Evolutionary conservation across 2,797 vertebrate species (phyloP).

Genomic region (Myotis planiceps): DNA sequence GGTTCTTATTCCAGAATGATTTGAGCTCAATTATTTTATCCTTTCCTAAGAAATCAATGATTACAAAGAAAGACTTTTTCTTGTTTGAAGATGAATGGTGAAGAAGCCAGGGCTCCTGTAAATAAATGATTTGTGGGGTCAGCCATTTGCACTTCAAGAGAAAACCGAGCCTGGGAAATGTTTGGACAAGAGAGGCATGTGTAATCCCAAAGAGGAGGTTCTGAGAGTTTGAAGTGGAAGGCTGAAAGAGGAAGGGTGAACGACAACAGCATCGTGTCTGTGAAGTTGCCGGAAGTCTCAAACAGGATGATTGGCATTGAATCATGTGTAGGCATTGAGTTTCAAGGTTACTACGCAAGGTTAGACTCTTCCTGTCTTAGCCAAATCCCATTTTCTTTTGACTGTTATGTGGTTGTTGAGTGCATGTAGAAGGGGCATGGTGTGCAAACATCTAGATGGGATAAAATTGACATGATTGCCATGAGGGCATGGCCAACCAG

Average conservation of each 20-base stretch:
- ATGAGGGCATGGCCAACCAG: neutral
- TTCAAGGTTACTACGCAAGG: neutral
- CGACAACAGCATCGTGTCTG: neutral
- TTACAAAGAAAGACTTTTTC: neutral
- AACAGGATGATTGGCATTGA: neutral
- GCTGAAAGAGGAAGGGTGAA: neutral
- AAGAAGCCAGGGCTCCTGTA: neutral
- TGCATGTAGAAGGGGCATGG: fast-evolving
- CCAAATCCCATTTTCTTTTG: neutral
- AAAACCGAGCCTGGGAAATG: neutral
- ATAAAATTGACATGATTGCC: fast-evolving
- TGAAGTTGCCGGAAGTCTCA: neutral
- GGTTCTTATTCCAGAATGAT: neutral
- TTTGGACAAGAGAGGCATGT: neutral
- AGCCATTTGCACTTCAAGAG: neutral
- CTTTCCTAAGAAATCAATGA: neutral
- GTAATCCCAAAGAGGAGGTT: neutral
- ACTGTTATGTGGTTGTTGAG: neutral
- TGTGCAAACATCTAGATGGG: too few species aligned
- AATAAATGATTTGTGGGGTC: neutral
- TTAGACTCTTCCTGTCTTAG: neutral
- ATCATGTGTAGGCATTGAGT: fast-evolving
- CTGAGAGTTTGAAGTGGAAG: neutral
- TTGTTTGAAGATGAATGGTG: neutral
- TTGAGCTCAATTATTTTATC: neutral